These are phyloP conservation scores for Melanargia galathea DNA, from an alignment of 2,888 invertebrate species.

Conservation along the genomic window DNA sequence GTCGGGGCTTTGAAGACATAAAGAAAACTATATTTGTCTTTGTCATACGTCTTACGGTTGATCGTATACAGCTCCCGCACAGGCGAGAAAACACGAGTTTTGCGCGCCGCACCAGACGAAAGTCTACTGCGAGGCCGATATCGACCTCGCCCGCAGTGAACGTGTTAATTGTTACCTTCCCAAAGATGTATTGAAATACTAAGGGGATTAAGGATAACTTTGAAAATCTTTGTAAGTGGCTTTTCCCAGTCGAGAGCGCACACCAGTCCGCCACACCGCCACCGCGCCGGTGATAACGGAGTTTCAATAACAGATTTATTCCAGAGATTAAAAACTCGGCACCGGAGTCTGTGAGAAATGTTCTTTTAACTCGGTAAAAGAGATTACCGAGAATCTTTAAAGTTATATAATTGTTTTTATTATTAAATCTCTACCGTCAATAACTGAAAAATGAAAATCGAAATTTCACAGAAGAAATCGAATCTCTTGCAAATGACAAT, in stretches of 20 bases:
- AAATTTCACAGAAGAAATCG: too few relatives aligned
- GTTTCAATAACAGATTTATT: conserved; percentile 30
- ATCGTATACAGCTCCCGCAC: too few relatives aligned
- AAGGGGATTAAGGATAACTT: conserved; percentile 16
- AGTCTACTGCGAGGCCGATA: too few relatives aligned
- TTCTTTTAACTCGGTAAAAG: not conserved
- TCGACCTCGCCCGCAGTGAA: too few relatives aligned
- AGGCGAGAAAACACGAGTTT: too few relatives aligned
- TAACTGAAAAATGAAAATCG: too few relatives aligned
- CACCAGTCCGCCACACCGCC: not conserved
- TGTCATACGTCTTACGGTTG: too few relatives aligned
- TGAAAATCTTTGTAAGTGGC: conserved; percentile 13
- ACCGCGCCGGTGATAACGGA: not conserved
- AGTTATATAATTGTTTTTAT: too few relatives aligned
- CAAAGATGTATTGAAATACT: conserved; percentile 11
- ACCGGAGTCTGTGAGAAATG: not conserved
- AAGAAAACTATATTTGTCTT: too few relatives aligned
- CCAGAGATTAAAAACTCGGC: conserved; percentile 18
- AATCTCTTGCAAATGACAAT: too few relatives aligned
- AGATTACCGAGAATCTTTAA: not conserved
- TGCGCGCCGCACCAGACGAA: too few relatives aligned
- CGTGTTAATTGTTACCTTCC: not conserved
- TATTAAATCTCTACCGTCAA: not conserved
- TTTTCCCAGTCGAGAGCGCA: conserved; percentile 16
- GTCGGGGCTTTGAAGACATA: too few relatives aligned